Base-by-base conservation (phyloP, 2,888 invertebrate genomes). In the Microctonus brassicae region DNA sequence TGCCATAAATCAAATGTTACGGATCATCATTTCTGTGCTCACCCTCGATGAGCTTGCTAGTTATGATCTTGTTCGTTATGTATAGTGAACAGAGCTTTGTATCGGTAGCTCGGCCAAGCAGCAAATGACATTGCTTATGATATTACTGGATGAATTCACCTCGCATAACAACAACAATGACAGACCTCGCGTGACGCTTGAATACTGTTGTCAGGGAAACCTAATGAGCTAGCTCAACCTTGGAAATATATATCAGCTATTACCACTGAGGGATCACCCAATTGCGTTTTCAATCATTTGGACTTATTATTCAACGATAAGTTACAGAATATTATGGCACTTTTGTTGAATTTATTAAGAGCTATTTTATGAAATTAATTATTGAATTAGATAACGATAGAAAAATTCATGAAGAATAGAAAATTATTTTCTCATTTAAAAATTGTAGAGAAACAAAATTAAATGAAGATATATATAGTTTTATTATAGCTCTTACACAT, bases 41-140 rank as follows among this genome's bases (percentile, higher is more conserved):
- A 39, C 29, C 29, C 29, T 17, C n/a, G n/a, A n/a, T n/a, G 52
- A 13, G 52, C 65, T 70, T 70, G 65, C 66, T 66, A 53, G 60
- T 65, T 53, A 60, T 60, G 47, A 60, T 17, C 47, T 39, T 66
- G 29, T 24, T 22, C 47, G 24, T 11, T 11, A 39, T 22, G 36
- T 26, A 57, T 52, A 39, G 22, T 22, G 9, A 55, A 39, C 47
- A 20, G 55, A 20, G 55, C 52, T 58, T 61, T 61, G 61, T 66
- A 66, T 67, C 34, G 22, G 66, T 55, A 9, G 70, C 55, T 73
- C 70, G 60, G 55, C 64, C 62, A 68, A 70, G 62, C 73, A 70
- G 70, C 52, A 70, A 73, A 70, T 73, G 68, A 68, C 67, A 67
- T 70, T 60, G 55, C 70, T 69, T 67, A 63, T 73, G 66, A 73